Percentiles rank a stretch among this genome's conserved stretches.
These are phyloP conservation scores for Epirrita christyi DNA, from an alignment of 2,888 invertebrate species.

Conservation along the genomic window DNA sequence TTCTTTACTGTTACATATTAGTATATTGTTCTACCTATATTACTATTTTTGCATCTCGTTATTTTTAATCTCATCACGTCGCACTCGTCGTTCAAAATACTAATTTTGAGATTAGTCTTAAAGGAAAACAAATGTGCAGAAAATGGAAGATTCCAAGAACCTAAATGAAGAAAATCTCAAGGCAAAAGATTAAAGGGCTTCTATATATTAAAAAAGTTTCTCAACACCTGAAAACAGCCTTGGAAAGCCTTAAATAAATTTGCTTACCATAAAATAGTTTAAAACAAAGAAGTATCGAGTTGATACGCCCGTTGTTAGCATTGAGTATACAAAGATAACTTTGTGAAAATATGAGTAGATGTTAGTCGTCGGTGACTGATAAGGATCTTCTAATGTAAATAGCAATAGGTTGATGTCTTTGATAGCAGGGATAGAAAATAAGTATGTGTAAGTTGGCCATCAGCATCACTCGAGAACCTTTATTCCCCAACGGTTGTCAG, in stretches of 20 bases:
- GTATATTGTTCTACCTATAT: too few species aligned
- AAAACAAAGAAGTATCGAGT: slow-evolving; percentile 27
- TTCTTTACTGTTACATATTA: too few species aligned
- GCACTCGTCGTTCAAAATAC: too few species aligned
- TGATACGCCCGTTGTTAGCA: slow-evolving; percentile 18
- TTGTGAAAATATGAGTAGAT: not conserved
- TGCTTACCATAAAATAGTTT: slow-evolving; percentile 20
- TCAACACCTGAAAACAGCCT: slow-evolving; percentile 21
- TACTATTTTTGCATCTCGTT: too few species aligned
- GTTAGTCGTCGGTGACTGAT: slow-evolving; percentile 5
- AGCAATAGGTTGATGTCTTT: too few species aligned
- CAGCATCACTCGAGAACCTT: too few species aligned
- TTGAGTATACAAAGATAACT: slow-evolving; percentile 20
- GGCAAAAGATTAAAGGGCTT: slow-evolving; percentile 16
- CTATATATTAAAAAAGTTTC: slow-evolving; percentile 20
- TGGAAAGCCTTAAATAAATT: slow-evolving; percentile 20
- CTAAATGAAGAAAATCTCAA: slow-evolving; percentile 3
- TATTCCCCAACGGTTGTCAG: too few species aligned
- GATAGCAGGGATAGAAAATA: too few species aligned
- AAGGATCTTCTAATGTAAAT: not conserved
- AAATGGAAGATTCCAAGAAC: not conserved
- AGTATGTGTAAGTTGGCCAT: too few species aligned
- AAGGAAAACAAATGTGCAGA: too few species aligned
- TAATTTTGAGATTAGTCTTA: too few species aligned
- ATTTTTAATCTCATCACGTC: too few species aligned